Evolutionary conservation across 2,113 vertebrate genomes (phyloP).

Genomic region (Barbus barbus): DNA sequence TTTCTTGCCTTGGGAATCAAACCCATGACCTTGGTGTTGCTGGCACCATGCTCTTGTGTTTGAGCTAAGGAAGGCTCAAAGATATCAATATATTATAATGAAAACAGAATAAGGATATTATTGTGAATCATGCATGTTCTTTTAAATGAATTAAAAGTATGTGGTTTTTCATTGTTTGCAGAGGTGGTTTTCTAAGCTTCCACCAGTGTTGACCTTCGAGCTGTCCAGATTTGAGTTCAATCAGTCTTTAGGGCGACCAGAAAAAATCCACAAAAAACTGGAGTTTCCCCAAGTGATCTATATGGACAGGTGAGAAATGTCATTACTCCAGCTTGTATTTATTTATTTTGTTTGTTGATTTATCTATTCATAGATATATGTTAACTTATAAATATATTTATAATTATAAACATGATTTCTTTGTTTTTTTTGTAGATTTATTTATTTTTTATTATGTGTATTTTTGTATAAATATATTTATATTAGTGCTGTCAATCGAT

Average conservation of each 20-base stretch:
- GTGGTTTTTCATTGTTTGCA: slow-evolving; percentile 59
- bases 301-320: slow-evolving; percentile 89
- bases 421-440: too few species aligned
- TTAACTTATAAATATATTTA: too few species aligned
- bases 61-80: background rate
- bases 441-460: background rate
- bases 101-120: background rate
- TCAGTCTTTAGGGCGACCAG: slow-evolving; percentile 93
- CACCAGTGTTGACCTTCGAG: slow-evolving; percentile 95
- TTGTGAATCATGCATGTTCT: background rate
- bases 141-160: background rate
- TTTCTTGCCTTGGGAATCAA: background rate
- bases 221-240: slow-evolving; percentile 98
- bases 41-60: too few species aligned
- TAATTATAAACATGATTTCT: too few species aligned
- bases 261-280: slow-evolving; percentile 97
- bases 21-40: background rate
- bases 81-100: background rate
- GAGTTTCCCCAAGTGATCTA: slow-evolving; percentile 93
- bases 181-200: slow-evolving; percentile 97
- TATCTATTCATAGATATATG: background rate
- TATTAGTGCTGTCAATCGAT: too few species aligned
- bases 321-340: background rate
- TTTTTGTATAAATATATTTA: background rate
- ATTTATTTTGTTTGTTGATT: background rate